A percentile compares a stretch with the other conserved stretches of the same genome.
Evolutionary conservation across 2,797 vertebrate genomes (phyloP).

Genomic region (Bothrops alternatus): DNA sequence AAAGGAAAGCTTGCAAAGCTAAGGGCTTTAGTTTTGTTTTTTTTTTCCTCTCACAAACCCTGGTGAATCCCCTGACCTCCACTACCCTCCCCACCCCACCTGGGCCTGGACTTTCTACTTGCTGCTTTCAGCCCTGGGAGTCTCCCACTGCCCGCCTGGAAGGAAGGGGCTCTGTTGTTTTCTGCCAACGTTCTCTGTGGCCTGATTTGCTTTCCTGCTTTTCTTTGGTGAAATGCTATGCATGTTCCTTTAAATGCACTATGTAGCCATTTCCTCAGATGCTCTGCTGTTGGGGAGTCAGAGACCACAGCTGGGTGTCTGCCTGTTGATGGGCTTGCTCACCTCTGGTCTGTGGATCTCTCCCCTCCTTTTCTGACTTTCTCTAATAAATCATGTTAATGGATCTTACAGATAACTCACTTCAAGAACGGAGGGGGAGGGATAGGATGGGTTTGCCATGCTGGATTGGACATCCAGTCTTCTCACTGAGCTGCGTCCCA

Average conservation of each 20-base stretch:
- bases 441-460: neutral
- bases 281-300: slow-evolving; percentile 85
- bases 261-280: slow-evolving; percentile 51
- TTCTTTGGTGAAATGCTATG: slow-evolving; percentile 36
- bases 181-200: neutral
- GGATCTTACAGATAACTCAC: neutral
- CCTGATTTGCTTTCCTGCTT: neutral
- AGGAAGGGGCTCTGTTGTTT: neutral
- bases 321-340: slow-evolving; percentile 31
- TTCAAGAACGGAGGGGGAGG: neutral
- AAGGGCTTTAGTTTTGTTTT: neutral
- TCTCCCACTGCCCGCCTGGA: neutral
- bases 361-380: slow-evolving; percentile 50
- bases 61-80: neutral
- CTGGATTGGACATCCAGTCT: neutral
- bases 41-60: neutral
- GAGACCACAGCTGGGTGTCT: slow-evolving; percentile 19
- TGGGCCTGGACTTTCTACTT: neutral
- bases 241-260: slow-evolving; percentile 62
- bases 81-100: neutral
- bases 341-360: slow-evolving; percentile 29
- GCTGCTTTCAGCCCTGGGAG: neutral
- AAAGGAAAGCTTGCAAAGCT: neutral
- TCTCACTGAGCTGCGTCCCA: neutral
- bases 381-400: slow-evolving; percentile 60